Evolutionary conservation across 2,113 vertebrate genomes (phyloP), one percentile per base, ranked within the genome.

Genomic region (Fregata magnificens): DNA sequence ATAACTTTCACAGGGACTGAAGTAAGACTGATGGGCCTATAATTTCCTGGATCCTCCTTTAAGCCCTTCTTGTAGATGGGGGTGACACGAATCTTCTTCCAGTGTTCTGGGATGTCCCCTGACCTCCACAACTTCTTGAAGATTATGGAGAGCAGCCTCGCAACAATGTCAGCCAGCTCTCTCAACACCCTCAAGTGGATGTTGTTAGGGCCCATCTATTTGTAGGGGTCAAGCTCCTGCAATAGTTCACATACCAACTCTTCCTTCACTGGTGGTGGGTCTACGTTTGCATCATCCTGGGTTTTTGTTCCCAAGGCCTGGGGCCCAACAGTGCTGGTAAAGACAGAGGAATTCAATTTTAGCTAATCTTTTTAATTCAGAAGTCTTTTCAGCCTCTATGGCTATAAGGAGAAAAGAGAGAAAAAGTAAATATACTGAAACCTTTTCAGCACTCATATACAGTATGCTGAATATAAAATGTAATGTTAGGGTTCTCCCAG

Each of bases 301-400:
- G 31, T 13, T 31, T 31, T 77, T 76, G 74, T 77, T 49, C 42
- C 14, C 18, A 18, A 61, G 11, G 74, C 26, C 44, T 59, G 10
- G 19, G 69, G 25, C 25, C 10, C 44, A 49, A 38, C 29, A 42
- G 59, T 42, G 29, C 47, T 40, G 29, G 36, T 26, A 79, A 61
- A 50, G 24, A 45, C 32, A 63, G 38, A 36, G 52, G 22, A 61
- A 40, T 56, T 45, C 15, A 45, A 91, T 73, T 24, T 91, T 74
- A 53, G 74, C 40, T 59, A 94, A 44, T 34, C 84, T 93, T 88
- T 91, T 96, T 50, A 40, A 36, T 89, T 96, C 92, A 73, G 36
- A 86, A 17, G 87, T 89, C 36, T 70, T 97, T 94, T 97, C 96
- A 5, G 77, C 22, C 42, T 52, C 79, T 85, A 95, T 44, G 53